phyloP scores from a whole-genome alignment of 2,888 invertebrate species.

The Drosophila affinis region DNA sequence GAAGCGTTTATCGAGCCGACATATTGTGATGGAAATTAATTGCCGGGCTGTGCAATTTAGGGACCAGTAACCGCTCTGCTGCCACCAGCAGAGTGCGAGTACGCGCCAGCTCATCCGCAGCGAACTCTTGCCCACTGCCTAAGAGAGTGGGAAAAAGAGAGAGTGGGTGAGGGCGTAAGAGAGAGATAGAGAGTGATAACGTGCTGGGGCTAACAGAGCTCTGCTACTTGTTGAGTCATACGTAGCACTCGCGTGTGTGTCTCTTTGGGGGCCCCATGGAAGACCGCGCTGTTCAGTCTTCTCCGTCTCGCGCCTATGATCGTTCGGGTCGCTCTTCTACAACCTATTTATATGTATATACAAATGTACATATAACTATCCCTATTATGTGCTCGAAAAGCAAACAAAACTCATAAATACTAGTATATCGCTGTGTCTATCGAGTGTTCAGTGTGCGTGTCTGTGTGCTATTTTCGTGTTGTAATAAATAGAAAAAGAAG shows the following conservation, averaged over 20 bases:
- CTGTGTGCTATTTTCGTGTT: constrained; percentile 48
- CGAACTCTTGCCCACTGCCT: constrained; percentile 34
- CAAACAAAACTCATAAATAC: constrained; percentile 13
- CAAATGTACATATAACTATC: constrained; percentile 1
- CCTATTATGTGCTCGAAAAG: neutral
- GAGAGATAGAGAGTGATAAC: constrained; percentile 1
- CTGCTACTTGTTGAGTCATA: neutral
- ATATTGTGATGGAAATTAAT: constrained; percentile 39
- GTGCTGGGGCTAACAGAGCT: neutral
- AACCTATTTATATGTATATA: constrained; percentile 10
- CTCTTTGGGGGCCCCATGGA: neutral
- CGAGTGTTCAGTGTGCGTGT: constrained; percentile 10
- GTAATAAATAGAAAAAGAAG: constrained; percentile 13
- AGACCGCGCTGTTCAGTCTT: neutral
- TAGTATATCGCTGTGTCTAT: constrained; percentile 6
- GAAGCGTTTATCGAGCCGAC: constrained; percentile 34
- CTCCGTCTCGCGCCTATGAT: neutral
- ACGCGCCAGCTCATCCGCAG: constrained; percentile 5
- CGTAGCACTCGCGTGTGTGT: neutral
- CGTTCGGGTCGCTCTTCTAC: neutral
- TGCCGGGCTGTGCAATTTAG: constrained; percentile 32
- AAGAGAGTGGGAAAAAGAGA: neutral
- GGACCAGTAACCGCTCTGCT: neutral
- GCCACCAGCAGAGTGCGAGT: constrained; percentile 6
- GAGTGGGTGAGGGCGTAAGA: constrained; percentile 3